Percentiles rank a stretch among this genome's conserved stretches.
These are phyloP conservation scores for Brienomyrus longianalis DNA, from an alignment of 2,113 vertebrate species.

Conservation along the genomic window DNA sequence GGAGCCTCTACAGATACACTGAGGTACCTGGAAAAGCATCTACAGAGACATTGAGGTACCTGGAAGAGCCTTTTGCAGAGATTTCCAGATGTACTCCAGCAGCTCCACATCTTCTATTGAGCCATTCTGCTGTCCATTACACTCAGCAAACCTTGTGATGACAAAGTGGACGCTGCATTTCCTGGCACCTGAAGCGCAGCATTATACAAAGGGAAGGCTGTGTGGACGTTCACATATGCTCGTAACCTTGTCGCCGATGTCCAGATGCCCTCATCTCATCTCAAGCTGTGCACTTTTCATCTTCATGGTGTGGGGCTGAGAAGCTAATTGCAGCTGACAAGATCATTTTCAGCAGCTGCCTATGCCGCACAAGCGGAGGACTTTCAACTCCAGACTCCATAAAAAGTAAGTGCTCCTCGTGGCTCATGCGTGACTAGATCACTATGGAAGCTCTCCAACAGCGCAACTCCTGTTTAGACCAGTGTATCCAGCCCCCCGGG, in stretches of 20 bases:
- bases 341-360: conserved; percentile 30
- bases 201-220: background rate
- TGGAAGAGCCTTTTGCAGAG: background rate
- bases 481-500: background rate
- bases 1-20: background rate
- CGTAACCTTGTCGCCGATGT: conserved; percentile 24
- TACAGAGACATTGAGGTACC: background rate
- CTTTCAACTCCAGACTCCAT: background rate
- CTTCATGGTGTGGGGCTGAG: conserved; percentile 24
- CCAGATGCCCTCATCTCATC: conserved; percentile 31
- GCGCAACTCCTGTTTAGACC: background rate
- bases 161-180: background rate
- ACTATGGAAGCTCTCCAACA: background rate
- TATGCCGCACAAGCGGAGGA: conserved; percentile 17
- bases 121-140: conserved; percentile 26
- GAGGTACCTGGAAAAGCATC: background rate
- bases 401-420: background rate
- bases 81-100: conserved; percentile 23
- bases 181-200: conserved; percentile 7
- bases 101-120: background rate
- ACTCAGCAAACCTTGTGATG: background rate
- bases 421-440: background rate
- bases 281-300: conserved; percentile 31
- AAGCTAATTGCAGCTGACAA: conserved; percentile 32
- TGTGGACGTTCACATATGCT: conserved; percentile 7